Evolutionary conservation across 2,888 invertebrate species (phyloP), one percentile per base, ranked within the genome.

Genomic region (Argyra leucocephala): DNA sequence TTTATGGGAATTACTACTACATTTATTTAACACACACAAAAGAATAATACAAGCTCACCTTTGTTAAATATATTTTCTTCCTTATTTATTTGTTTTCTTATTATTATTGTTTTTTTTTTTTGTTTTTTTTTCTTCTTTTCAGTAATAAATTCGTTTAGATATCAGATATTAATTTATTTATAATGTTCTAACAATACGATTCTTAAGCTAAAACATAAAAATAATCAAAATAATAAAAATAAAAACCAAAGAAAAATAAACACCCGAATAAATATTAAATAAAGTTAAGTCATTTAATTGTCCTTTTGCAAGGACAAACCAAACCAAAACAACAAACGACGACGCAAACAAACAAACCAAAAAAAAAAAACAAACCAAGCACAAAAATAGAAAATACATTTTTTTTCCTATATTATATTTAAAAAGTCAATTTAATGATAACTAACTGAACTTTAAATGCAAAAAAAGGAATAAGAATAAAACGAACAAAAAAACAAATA

Each of bases 81-180:
- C 26, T 26, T 26, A 26, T 26, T 6, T 26, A 37, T 37, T 37
- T 37, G 12, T 37, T 37, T 37, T 37, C 7, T 6, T 26, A 37
- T 37, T 37, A 9, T 3, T 37, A 9, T 37, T 37, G 3, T 37
- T 37, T 37, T 15, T 37, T 15, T 37, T 10, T 10, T 37, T 48
- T 48, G 12, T 48, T 48, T 48, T 18, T 48, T 48, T 48, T 18
- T 48, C 18, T 48, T 48, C 15, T 15, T 4, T n/a, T 18, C 5
- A 18, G 18, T 48, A 48, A 48, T 48, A 48, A 48, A 48, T 48
- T 48, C 18, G 48, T 48, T 48, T 48, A 12, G 48, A 48, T 48
- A 48, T 48, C 48, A 48, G 48, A 48, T 48, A 48, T 48, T 48
- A 48, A 48, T 48, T 48, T 48, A 48, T 48, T 48, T 48, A 48